Conservation (phyloP, 2,888 invertebrate genomes). For the Amphimallon solstitiale region DNA sequence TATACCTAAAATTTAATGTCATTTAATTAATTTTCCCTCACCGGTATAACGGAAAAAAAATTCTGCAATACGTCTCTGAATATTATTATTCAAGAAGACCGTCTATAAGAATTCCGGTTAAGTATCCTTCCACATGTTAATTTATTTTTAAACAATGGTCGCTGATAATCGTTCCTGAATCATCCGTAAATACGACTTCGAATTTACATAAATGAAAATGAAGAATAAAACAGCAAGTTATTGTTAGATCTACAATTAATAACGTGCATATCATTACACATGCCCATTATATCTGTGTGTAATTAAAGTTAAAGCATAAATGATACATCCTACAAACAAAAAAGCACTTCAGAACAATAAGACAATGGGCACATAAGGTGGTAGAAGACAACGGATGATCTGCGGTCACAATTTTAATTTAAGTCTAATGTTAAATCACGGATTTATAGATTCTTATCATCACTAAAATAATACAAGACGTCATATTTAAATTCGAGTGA, state of each 20-base stretch:
- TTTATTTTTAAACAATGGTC: constrained; percentile 10
- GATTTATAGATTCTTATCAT: neutral
- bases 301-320: too few relatives aligned
- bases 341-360: constrained; percentile 22
- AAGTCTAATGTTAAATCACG: neutral
- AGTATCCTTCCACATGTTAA: neutral
- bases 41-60: too few relatives aligned
- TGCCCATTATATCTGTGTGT: constrained; percentile 18
- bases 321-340: neutral
- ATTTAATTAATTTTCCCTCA: too few relatives aligned
- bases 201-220: constrained; percentile 24
- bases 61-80: too few relatives aligned
- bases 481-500: too few relatives aligned
- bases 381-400: neutral
- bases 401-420: constrained; percentile 1
- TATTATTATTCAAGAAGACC: neutral
- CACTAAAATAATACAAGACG: too few relatives aligned
- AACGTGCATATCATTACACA: neutral
- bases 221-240: constrained; percentile 8
- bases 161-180: constrained; percentile 19
- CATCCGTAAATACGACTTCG: constrained; percentile 26
- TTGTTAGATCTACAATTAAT: constrained; percentile 19
- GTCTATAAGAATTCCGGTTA: constrained; percentile 16
- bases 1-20: too few relatives aligned
- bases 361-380: constrained; percentile 14